These are phyloP conservation scores for Cylloceria caligata DNA, from an alignment of 2,888 invertebrate species.

Conservation along the genomic window DNA sequence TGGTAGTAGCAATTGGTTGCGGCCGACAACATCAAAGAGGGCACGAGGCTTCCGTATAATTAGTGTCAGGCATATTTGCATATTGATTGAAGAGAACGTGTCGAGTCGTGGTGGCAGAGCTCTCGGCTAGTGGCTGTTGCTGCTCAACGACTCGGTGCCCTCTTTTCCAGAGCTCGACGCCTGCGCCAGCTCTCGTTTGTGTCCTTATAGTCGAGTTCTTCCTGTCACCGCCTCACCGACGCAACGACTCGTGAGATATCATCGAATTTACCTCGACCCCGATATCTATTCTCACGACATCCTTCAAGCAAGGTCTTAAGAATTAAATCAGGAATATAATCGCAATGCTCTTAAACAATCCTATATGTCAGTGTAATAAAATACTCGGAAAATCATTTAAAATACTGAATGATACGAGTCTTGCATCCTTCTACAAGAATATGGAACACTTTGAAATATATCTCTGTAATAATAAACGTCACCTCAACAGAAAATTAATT, in stretches of 20 bases:
- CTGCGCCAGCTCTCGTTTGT: slow-evolving; percentile 60
- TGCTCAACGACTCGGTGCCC: slow-evolving; percentile 78
- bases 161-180: slow-evolving; percentile 72
- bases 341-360: slow-evolving; percentile 39
- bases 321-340: slow-evolving; percentile 45
- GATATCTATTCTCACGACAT: slow-evolving; percentile 41
- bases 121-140: slow-evolving; percentile 34
- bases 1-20: slow-evolving; percentile 75
- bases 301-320: slow-evolving; percentile 17
- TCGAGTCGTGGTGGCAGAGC: slow-evolving; percentile 67
- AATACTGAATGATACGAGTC: slow-evolving; percentile 2
- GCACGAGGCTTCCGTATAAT: slow-evolving; percentile 83
- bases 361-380: slow-evolving; percentile 17
- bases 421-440: slow-evolving; percentile 41
- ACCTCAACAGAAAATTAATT: slow-evolving; percentile 22
- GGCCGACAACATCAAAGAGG: slow-evolving; percentile 81
- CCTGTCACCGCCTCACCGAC: slow-evolving; percentile 40
- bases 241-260: slow-evolving; percentile 54
- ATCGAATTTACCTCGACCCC: slow-evolving; percentile 53
- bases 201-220: slow-evolving; percentile 45
- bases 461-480: slow-evolving; percentile 50
- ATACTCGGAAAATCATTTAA: background rate
- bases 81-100: slow-evolving; percentile 83
- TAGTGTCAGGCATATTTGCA: slow-evolving; percentile 84
- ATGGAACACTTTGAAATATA: slow-evolving; percentile 55